Evolutionary conservation across 2,888 invertebrate species (phyloP).

Genomic region (Phaedon cochleariae): DNA sequence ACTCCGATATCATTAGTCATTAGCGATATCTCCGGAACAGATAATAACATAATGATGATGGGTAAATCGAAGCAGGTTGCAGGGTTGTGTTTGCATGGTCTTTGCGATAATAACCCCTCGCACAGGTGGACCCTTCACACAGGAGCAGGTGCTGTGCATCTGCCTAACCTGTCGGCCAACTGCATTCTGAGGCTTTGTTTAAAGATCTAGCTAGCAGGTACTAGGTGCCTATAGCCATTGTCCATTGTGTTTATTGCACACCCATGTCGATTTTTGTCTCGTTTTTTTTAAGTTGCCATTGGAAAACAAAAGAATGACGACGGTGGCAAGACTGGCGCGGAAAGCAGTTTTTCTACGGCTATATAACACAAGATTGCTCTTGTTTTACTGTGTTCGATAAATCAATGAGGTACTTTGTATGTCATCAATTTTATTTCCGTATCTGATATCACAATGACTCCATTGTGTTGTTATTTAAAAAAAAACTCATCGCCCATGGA

Average conservation of each 20-base stretch:
- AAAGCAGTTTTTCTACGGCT: no score
- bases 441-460: no score
- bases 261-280: neutral
- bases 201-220: conserved; percentile 7
- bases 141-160: conserved; percentile 40
- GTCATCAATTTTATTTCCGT: no score
- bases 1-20: conserved; percentile 20
- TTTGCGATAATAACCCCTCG: conserved; percentile 30
- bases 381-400: no score
- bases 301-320: neutral
- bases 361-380: no score
- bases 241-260: neutral
- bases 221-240: neutral
- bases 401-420: no score
- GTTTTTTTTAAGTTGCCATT: neutral
- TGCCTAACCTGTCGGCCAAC: conserved; percentile 29
- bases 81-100: conserved; percentile 39
- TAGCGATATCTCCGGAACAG: conserved; percentile 26
- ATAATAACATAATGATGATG: conserved; percentile 41
- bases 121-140: conserved; percentile 39
- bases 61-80: conserved; percentile 39
- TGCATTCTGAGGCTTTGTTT: conserved; percentile 33
- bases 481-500: no score
- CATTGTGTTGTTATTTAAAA: no score
- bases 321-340: no score